A percentile compares a stretch with the other conserved stretches of the same genome.
Evolutionary conservation across 2,888 invertebrate genomes (phyloP).

Genomic region (Drosophila anceps): DNA sequence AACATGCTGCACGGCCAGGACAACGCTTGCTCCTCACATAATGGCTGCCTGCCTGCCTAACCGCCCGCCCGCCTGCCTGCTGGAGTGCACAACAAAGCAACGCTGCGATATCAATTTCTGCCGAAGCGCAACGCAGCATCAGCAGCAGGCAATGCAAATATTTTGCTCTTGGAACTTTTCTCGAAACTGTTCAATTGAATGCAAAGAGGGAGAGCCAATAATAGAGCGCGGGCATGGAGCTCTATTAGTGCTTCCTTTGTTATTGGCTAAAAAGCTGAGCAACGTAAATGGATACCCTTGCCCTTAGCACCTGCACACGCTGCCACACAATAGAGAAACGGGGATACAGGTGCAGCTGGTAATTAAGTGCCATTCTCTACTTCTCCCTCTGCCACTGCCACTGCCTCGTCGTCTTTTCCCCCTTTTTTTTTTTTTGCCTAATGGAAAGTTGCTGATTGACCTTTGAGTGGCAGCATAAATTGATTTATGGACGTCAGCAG

Average conservation of each 20-base stretch:
- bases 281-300: slow-evolving; percentile 8
- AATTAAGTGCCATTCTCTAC: slow-evolving; percentile 22
- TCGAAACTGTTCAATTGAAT: slow-evolving; percentile 17
- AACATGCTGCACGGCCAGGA: slow-evolving; percentile 16
- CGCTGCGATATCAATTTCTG: neutral
- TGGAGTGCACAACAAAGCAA: neutral
- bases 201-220: slow-evolving; percentile 6
- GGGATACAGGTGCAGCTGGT: slow-evolving; percentile 18
- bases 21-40: neutral
- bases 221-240: slow-evolving; percentile 11
- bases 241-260: slow-evolving; percentile 5
- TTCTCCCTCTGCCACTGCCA: neutral
- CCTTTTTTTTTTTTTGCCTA: neutral
- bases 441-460: slow-evolving; percentile 41
- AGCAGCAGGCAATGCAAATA: slow-evolving; percentile 7
- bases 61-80: too few relatives aligned
- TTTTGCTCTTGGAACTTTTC: neutral
- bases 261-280: slow-evolving; percentile 22
- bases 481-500: slow-evolving; percentile 24
- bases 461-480: slow-evolving; percentile 26
- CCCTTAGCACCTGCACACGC: neutral
- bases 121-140: neutral
- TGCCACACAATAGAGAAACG: neutral
- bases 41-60: slow-evolving; percentile 8
- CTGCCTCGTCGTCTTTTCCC: neutral